phyloP scores from a whole-genome alignment of 2,797 vertebrate species.

The Melopsittacus undulatus region DNA sequence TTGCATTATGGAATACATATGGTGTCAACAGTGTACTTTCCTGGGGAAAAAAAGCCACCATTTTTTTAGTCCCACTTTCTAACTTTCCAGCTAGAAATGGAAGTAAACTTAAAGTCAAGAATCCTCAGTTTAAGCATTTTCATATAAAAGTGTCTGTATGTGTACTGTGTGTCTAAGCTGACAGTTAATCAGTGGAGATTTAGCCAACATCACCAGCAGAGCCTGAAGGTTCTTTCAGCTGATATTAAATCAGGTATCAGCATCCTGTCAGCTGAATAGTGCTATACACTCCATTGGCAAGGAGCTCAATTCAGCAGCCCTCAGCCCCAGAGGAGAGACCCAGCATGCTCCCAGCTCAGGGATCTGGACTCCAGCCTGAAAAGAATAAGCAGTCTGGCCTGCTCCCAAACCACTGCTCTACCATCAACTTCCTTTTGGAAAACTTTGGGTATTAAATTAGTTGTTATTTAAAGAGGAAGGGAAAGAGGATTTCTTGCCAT shows the following conservation, averaged over 20 bases:
- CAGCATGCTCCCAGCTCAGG: background rate
- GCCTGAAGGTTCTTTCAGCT: background rate
- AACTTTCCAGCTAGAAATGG: background rate
- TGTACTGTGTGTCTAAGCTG: background rate
- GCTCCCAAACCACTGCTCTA: background rate
- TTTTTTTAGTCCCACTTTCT: background rate
- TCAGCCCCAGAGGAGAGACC: background rate
- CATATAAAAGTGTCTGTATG: background rate
- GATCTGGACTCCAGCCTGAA: background rate
- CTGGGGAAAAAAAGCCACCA: background rate
- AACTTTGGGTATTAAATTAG: background rate
- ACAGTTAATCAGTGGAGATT: background rate
- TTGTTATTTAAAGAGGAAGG: background rate
- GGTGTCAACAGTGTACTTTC: background rate
- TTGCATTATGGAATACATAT: background rate
- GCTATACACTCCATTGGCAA: background rate
- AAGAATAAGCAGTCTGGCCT: background rate
- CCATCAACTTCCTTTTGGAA: background rate
- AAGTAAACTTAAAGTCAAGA: background rate
- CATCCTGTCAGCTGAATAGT: background rate
- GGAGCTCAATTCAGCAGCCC: background rate
- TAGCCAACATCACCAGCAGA: background rate
- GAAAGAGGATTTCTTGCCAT: background rate
- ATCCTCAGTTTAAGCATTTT: background rate
- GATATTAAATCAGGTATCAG: background rate